A percentile compares a stretch with the other conserved stretches of the same genome.
Conservation (phyloP, 2,888 invertebrate species). For the Drosophila tanythrix region DNA sequence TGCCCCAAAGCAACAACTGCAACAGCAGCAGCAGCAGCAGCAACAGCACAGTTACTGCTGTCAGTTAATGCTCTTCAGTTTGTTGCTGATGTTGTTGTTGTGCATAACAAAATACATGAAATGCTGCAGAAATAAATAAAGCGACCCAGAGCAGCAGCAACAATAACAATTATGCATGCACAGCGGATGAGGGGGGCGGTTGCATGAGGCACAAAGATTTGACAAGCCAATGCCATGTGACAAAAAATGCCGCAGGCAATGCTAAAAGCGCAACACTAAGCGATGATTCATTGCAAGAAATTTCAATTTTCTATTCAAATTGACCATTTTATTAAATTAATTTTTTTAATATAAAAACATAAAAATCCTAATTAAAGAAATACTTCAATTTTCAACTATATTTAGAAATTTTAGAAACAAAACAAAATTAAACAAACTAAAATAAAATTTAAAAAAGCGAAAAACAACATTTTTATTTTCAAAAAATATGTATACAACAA, state of each 20-base stretch:
- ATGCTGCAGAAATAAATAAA: slow-evolving; percentile 63
- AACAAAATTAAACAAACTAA: background rate
- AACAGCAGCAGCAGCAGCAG: slow-evolving; percentile 30
- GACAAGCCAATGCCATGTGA: slow-evolving; percentile 64
- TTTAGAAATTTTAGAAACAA: background rate
- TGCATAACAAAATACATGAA: slow-evolving; percentile 44
- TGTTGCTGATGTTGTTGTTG: slow-evolving; percentile 26
- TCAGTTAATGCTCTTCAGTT: slow-evolving; percentile 24
- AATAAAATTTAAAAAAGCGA: background rate
- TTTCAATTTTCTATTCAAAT: background rate
- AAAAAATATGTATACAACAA: too few species aligned
- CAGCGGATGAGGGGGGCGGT: background rate
- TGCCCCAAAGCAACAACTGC: slow-evolving; percentile 40
- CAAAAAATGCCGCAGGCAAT: slow-evolving; percentile 19
- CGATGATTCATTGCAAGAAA: slow-evolving; percentile 1
- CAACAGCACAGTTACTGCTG: slow-evolving; percentile 26
- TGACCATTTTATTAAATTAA: background rate
- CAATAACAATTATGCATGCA: slow-evolving; percentile 28
- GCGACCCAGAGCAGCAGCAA: slow-evolving; percentile 16
- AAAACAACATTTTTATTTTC: too few species aligned
- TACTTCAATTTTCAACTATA: too few species aligned
- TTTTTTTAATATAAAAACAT: background rate
- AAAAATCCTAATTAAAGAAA: background rate
- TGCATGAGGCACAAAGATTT: slow-evolving; percentile 28
- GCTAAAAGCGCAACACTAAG: slow-evolving; percentile 21